A percentile compares a stretch with the other conserved stretches of the same genome.
phyloP scores from a whole-genome alignment of 2,113 vertebrate genomes.

The Rhegmatorhina hoffmannsi region DNA sequence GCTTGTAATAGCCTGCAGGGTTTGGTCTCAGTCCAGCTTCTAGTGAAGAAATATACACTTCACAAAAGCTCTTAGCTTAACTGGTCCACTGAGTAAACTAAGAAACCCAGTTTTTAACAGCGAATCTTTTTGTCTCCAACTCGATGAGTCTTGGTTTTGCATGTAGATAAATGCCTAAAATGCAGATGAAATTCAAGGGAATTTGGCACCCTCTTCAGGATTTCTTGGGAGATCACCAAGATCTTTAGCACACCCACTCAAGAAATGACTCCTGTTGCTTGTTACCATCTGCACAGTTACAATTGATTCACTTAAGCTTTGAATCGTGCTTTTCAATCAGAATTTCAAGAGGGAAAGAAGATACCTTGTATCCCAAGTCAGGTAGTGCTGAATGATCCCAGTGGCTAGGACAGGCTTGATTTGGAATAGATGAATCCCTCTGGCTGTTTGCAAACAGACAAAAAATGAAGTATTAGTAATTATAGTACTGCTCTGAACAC shows the following conservation, averaged over 20 bases:
- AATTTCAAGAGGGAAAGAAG: background rate
- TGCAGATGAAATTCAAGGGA: background rate
- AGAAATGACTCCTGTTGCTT: background rate
- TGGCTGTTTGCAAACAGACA: background rate
- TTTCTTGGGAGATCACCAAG: background rate
- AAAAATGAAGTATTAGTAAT: background rate
- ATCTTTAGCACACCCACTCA: background rate
- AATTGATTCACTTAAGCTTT: background rate
- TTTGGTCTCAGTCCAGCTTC: background rate
- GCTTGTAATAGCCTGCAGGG: background rate
- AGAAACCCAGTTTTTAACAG: background rate
- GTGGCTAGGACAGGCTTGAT: slow-evolving; percentile 63
- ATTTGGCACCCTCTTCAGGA: background rate
- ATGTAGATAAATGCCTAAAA: background rate
- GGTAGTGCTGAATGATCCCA: slow-evolving; percentile 79
- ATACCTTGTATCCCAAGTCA: slow-evolving; percentile 78
- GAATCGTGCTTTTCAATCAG: background rate
- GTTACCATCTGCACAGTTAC: background rate
- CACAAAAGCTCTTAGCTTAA: background rate
- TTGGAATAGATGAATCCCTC: slow-evolving; percentile 30
- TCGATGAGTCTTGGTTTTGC: background rate
- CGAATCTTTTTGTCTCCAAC: background rate
- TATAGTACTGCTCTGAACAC: background rate
- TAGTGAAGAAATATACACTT: background rate
- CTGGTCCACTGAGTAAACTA: background rate